phyloP scores from a whole-genome alignment of 2,113 vertebrate genomes.

The Ammospiza nelsoni region DNA sequence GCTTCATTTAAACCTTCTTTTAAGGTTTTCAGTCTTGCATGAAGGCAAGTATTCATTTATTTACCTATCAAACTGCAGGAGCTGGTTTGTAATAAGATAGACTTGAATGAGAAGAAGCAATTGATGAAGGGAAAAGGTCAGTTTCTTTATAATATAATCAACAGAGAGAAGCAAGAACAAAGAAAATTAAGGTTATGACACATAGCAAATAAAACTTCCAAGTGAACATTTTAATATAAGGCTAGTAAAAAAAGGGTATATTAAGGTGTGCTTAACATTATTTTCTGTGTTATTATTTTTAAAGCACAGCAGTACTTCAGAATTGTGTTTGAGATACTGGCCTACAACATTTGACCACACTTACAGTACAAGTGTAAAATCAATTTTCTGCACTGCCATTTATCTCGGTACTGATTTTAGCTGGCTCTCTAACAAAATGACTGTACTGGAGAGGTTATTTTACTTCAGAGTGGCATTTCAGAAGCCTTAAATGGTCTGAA shows the following conservation, averaged over 20 bases:
- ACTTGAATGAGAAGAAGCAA: conserved; percentile 7
- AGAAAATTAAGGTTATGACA: background rate
- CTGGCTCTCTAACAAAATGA: conserved; percentile 74
- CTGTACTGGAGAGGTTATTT: conserved; percentile 79
- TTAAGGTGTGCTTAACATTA: conserved; percentile 54
- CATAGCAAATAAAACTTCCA: conserved; percentile 3
- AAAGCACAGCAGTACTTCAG: background rate
- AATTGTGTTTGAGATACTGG: conserved; percentile 66
- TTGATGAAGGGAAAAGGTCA: conserved; percentile 10
- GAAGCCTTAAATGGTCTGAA: conserved; percentile 75
- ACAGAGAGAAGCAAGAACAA: background rate
- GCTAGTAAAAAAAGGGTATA: background rate
- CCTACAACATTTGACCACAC: conserved; percentile 77
- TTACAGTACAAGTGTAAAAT: conserved; percentile 79
- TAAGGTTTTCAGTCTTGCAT: background rate
- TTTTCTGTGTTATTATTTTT: conserved; percentile 56
- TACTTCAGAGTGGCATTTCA: conserved; percentile 78
- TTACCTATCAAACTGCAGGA: background rate
- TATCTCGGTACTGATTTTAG: conserved; percentile 77
- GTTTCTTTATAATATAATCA: conserved; percentile 14
- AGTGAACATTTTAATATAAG: conserved; percentile 35
- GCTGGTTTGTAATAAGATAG: background rate
- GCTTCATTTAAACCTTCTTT: background rate
- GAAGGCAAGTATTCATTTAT: background rate
- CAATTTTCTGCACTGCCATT: conserved; percentile 79